These are phyloP conservation scores for Clarias batrachus DNA, from an alignment of 2,113 vertebrate genomes.

Conservation along the genomic window DNA sequence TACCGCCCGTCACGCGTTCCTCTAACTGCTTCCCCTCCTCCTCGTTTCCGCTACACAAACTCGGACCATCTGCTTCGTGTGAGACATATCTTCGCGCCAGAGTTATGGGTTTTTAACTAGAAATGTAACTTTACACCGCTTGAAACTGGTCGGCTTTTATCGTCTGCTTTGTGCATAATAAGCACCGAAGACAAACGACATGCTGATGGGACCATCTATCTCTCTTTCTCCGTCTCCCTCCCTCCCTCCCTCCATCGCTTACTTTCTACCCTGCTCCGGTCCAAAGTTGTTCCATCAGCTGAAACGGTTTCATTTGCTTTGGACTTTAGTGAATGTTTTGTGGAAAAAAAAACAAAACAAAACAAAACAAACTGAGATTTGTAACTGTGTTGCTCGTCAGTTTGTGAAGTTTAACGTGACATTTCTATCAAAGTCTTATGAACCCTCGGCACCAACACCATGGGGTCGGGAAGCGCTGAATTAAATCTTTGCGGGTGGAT, in stretches of 20 bases:
- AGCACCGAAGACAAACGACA: not conserved
- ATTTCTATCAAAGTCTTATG: not conserved
- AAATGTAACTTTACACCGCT: slow-evolving; percentile 30
- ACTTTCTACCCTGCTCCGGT: not conserved
- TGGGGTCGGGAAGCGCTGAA: not conserved
- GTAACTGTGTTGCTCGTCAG: not conserved
- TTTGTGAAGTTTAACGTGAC: not conserved
- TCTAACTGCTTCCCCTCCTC: slow-evolving; percentile 13
- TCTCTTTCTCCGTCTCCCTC: not conserved
- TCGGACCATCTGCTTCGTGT: slow-evolving; percentile 28
- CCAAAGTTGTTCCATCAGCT: not conserved
- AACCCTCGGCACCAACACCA: not conserved
- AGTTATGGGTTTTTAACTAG: slow-evolving; percentile 31
- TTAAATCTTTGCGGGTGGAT: not conserved
- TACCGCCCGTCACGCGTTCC: not conserved
- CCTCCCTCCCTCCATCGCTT: slow-evolving; percentile 36
- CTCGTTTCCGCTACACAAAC: slow-evolving; percentile 1
- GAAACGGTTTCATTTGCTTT: not conserved
- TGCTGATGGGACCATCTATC: not conserved
- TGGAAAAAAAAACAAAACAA: not conserved
- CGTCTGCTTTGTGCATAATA: not conserved
- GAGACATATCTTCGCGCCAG: not conserved
- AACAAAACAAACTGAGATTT: not conserved
- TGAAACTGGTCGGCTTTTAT: slow-evolving; percentile 3
- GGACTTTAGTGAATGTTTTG: not conserved